phyloP scores from a whole-genome alignment of 2,113 vertebrate species.

The Calonectris borealis region DNA sequence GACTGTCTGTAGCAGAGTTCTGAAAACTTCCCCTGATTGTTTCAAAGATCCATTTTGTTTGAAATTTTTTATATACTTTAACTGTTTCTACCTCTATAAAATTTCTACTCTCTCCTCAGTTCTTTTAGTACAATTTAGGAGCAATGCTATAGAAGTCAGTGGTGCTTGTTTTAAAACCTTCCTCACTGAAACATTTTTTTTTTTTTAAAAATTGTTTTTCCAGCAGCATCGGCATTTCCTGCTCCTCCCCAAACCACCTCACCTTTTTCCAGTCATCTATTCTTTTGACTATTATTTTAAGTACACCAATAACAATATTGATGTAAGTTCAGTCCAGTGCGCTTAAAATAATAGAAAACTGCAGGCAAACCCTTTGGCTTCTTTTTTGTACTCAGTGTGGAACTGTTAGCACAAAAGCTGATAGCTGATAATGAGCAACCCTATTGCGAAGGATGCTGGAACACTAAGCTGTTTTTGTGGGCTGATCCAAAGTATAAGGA shows the following conservation, averaged over 20 bases:
- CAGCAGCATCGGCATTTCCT: constrained; percentile 62
- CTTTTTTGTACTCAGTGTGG: constrained; percentile 18
- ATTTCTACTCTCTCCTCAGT: neutral
- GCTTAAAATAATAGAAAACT: constrained; percentile 60
- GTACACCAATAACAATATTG: constrained; percentile 68
- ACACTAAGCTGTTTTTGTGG: neutral
- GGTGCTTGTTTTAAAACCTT: neutral
- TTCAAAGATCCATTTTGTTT: neutral
- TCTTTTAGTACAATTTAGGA: neutral
- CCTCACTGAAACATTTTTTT: neutral
- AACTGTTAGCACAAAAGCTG: constrained; percentile 32
- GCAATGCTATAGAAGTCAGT: neutral
- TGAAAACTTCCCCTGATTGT: neutral
- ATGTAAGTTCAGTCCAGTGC: constrained; percentile 43
- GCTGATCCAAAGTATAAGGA: neutral
- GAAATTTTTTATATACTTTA: neutral
- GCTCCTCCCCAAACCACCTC: constrained; percentile 66
- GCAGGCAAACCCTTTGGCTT: constrained; percentile 10
- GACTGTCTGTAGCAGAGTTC: neutral
- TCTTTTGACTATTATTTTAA: constrained; percentile 65
- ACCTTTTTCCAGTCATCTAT: constrained; percentile 67
- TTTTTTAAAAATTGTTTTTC: neutral
- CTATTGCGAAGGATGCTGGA: constrained; percentile 32
- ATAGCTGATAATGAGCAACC: constrained; percentile 42
- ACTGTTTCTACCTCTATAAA: neutral